phyloP scores from a whole-genome alignment of 2,888 invertebrate genomes.

The Griposia aprilina region DNA sequence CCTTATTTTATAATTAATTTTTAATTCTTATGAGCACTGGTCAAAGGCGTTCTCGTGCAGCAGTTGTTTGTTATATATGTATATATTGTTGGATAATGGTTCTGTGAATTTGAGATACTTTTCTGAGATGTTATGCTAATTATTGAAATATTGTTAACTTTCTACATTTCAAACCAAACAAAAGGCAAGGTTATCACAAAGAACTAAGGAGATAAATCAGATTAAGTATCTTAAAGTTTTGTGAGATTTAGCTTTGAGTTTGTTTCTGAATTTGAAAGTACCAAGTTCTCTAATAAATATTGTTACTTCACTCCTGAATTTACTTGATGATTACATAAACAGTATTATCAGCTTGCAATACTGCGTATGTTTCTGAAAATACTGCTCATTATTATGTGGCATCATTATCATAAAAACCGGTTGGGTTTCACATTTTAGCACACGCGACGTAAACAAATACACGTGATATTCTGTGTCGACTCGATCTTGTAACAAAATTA shows the following conservation, averaged over 20 bases:
- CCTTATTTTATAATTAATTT: conserved; percentile 84
- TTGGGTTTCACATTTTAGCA: conserved; percentile 37
- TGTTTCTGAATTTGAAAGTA: conserved; percentile 42
- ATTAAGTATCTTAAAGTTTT: conserved; percentile 36
- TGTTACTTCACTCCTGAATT: conserved; percentile 15
- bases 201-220: conserved; percentile 31
- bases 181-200: conserved; percentile 34
- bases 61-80: conserved; percentile 70
- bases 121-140: conserved; percentile 27
- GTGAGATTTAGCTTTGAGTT: conserved; percentile 32
- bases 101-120: conserved; percentile 50
- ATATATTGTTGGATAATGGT: conserved; percentile 69
- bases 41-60: conserved; percentile 83
- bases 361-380: conserved; percentile 13
- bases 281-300: conserved; percentile 42
- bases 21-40: conserved; percentile 81
- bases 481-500: conserved; percentile 5
- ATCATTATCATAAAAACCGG: conserved; percentile 18
- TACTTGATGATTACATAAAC: conserved; percentile 16
- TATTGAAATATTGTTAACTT: conserved; percentile 53
- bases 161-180: conserved; percentile 26
- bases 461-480: conserved; percentile 28
- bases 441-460: conserved; percentile 32
- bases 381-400: conserved; percentile 1
- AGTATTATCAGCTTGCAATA: conserved; percentile 26